Conservation (phyloP, 2,113 vertebrate genomes). For the Macquaria australasica region DNA sequence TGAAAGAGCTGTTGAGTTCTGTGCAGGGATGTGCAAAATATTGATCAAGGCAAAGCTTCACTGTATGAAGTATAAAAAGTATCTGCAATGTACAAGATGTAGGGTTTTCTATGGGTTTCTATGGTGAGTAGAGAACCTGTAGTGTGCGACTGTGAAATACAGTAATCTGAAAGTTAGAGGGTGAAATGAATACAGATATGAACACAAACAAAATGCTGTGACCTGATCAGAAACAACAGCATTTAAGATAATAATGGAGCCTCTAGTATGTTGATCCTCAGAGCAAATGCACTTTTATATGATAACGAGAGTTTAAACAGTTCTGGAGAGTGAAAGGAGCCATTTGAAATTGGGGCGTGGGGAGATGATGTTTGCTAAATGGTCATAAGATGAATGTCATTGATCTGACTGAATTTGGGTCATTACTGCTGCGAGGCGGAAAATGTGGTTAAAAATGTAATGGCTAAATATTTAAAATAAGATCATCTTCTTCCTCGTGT, state of each 20-base stretch:
- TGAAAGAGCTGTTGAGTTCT: no score
- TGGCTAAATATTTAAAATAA: neutral
- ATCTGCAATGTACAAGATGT: no score
- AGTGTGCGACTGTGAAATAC: no score
- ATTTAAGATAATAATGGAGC: neutral
- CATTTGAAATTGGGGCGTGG: neutral
- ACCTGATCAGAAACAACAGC: no score
- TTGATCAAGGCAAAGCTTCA: no score
- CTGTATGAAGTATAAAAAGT: no score
- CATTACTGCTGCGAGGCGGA: neutral
- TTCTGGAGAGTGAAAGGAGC: neutral
- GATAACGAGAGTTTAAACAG: neutral
- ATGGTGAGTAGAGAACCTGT: no score
- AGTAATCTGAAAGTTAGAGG: no score
- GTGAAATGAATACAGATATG: neutral
- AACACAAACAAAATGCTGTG: neutral
- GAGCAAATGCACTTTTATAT: neutral
- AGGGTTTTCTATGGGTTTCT: no score
- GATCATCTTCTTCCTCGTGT: neutral
- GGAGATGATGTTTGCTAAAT: slow-evolving; percentile 4
- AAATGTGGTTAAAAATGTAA: neutral
- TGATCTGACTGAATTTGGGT: slow-evolving; percentile 23
- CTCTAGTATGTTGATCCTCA: neutral
- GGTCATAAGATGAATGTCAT: slow-evolving; percentile 5
- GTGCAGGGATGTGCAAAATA: no score